phyloP scores from a whole-genome alignment of 2,888 invertebrate genomes.

The Drosophila tripunctata region DNA sequence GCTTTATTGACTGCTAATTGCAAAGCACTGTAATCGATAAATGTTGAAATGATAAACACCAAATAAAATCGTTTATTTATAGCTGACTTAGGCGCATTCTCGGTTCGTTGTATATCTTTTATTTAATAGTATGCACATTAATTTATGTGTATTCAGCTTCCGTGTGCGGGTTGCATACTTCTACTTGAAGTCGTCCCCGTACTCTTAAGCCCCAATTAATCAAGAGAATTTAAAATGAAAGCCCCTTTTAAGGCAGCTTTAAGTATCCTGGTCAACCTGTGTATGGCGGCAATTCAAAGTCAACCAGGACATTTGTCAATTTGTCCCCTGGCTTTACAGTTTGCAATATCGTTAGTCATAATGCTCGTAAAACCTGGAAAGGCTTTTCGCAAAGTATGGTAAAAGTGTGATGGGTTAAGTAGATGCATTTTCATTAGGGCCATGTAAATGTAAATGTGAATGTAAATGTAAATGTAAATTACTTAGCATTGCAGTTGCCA shows the following conservation, averaged over 20 bases:
- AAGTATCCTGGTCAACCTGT: neutral
- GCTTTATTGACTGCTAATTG: constrained; percentile 57
- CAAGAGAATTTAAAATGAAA: constrained; percentile 56
- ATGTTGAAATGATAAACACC: constrained; percentile 57
- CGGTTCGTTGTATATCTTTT: constrained; percentile 56
- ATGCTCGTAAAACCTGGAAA: constrained; percentile 33
- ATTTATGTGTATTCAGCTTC: constrained; percentile 65
- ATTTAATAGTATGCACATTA: constrained; percentile 64
- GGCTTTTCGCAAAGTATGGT: constrained; percentile 15
- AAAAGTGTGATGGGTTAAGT: constrained; percentile 29
- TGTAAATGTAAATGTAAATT: constrained; percentile 48
- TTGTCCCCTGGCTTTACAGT: constrained; percentile 49
- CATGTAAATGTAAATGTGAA: constrained; percentile 42
- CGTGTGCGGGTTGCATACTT: constrained; percentile 44
- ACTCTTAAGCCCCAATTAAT: constrained; percentile 62
- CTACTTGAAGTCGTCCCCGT: neutral
- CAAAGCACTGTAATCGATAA: constrained; percentile 45
- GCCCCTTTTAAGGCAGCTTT: constrained; percentile 8
- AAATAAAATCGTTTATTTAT: constrained; percentile 73
- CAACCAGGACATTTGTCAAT: constrained; percentile 61
- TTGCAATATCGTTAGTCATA: constrained; percentile 46
- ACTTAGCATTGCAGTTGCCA: constrained; percentile 39
- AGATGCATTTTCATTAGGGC: constrained; percentile 45
- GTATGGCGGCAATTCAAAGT: constrained; percentile 18
- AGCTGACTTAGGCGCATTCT: constrained; percentile 46